Conservation (phyloP, 2,113 vertebrate species). For the Halichoeres trimaculatus region DNA sequence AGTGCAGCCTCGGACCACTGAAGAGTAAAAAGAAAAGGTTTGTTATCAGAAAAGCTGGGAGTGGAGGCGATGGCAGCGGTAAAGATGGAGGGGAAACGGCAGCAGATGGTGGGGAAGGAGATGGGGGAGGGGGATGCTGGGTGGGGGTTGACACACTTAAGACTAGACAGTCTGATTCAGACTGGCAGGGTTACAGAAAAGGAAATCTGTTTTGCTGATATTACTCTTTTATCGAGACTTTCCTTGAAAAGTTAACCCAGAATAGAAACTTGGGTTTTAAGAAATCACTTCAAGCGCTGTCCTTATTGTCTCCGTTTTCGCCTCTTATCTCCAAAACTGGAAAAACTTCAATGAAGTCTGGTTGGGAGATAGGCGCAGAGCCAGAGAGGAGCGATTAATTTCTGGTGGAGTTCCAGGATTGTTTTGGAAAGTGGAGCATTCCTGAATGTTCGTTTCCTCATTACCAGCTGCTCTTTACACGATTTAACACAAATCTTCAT, state of each 20-base stretch:
- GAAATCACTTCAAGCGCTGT: no score
- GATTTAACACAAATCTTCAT: not conserved
- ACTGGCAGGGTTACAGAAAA: constrained; percentile 1
- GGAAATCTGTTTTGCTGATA: not conserved
- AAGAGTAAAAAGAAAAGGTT: constrained; percentile 20
- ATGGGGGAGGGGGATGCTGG: not conserved
- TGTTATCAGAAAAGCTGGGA: constrained; percentile 40
- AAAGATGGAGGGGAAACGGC: not conserved
- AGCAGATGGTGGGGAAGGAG: constrained; percentile 20
- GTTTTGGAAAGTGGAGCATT: constrained; percentile 11
- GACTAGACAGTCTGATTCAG: not conserved
- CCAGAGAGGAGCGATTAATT: constrained; percentile 29
- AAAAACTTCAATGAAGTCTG: not conserved
- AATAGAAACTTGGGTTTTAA: not conserved
- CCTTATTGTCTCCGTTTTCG: not conserved
- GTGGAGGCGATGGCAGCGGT: constrained; percentile 5
- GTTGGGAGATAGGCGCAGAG: not conserved
- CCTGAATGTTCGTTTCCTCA: not conserved
- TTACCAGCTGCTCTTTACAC: not conserved
- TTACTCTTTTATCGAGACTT: not conserved
- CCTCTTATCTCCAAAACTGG: not conserved
- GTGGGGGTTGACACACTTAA: not conserved
- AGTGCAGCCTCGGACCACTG: constrained; percentile 25
- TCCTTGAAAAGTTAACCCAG: not conserved
- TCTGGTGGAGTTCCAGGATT: constrained; percentile 23